Percentiles rank a stretch among this genome's conserved stretches.
These are phyloP conservation scores for Tetragonula clypearis DNA, from an alignment of 1,140 invertebrate species.

Conservation along the genomic window DNA sequence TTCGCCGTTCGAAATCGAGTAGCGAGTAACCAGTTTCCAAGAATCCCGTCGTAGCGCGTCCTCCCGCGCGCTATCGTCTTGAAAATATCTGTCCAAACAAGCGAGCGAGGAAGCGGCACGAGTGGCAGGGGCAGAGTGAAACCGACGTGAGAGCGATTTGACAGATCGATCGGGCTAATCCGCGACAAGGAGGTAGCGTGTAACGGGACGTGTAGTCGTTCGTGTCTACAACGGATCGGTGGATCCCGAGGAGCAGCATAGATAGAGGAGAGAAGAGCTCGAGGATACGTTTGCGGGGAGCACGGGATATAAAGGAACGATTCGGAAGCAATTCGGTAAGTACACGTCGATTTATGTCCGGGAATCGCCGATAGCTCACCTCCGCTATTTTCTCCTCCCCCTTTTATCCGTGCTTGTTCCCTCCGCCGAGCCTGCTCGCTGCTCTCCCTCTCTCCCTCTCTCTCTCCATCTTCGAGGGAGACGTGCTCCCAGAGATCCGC, in stretches of 20 bases:
- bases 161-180: constrained; percentile 48
- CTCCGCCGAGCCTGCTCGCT: constrained; percentile 19
- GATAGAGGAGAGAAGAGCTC: constrained; percentile 41
- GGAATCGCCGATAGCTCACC: constrained; percentile 73
- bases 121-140: neutral
- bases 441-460: too few species aligned
- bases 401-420: neutral
- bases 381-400: constrained; percentile 57
- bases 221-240: constrained; percentile 50
- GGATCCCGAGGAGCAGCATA: constrained; percentile 16
- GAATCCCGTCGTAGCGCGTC: neutral
- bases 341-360: constrained; percentile 78
- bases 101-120: neutral
- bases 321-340: constrained; percentile 80
- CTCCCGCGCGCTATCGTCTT: neutral
- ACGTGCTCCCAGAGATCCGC: constrained; percentile 59
- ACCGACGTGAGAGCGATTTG: constrained; percentile 23
- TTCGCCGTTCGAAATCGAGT: neutral
- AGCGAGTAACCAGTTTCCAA: neutral
- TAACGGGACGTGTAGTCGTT: constrained; percentile 43
- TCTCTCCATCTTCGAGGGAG: constrained; percentile 33
- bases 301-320: constrained; percentile 73
- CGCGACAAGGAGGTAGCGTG: constrained; percentile 40
- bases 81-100: neutral
- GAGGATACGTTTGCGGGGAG: constrained; percentile 47